Conservation (phyloP, 1,140 invertebrate species). For the Cephus cinctus region DNA sequence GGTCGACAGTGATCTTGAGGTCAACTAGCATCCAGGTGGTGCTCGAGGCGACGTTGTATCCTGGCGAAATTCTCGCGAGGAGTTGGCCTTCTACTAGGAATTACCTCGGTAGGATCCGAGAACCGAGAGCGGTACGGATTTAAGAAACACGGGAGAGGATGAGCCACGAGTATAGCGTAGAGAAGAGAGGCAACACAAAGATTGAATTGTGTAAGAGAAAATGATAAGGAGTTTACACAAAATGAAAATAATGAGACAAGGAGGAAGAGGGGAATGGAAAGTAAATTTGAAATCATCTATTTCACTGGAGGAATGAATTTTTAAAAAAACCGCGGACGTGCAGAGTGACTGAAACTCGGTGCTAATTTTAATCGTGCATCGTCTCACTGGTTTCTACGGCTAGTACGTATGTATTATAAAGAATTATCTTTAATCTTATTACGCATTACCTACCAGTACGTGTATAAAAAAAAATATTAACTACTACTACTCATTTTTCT, state of each 20-base stretch:
- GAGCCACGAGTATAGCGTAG: too few relatives aligned
- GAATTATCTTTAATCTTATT: conserved; percentile 47
- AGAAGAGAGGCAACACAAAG: too few relatives aligned
- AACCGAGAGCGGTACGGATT: too few relatives aligned
- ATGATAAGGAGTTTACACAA: neutral
- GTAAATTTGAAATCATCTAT: too few relatives aligned
- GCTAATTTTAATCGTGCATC: conserved; percentile 51
- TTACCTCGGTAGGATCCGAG: too few relatives aligned
- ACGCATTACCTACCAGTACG: conserved; percentile 48
- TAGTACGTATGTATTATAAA: conserved; percentile 57
- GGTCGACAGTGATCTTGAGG: conserved; percentile 53
- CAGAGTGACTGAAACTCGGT: conserved; percentile 45
- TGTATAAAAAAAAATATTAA: conserved; percentile 48
- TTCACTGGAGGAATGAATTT: too few relatives aligned
- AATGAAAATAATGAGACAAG: conserved; percentile 5
- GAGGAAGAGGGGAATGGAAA: too few relatives aligned
- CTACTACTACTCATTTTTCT: conserved; percentile 51
- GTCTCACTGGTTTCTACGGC: conserved; percentile 48
- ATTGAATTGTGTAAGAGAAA: neutral
- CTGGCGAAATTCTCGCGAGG: too few relatives aligned
- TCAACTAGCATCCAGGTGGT: conserved; percentile 47
- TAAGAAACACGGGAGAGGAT: too few relatives aligned
- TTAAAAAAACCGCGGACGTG: conserved; percentile 19
- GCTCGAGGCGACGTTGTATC: too few relatives aligned
- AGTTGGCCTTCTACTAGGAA: too few relatives aligned